Conservation (phyloP, 2,113 vertebrate species). For the Tichodroma muraria region DNA sequence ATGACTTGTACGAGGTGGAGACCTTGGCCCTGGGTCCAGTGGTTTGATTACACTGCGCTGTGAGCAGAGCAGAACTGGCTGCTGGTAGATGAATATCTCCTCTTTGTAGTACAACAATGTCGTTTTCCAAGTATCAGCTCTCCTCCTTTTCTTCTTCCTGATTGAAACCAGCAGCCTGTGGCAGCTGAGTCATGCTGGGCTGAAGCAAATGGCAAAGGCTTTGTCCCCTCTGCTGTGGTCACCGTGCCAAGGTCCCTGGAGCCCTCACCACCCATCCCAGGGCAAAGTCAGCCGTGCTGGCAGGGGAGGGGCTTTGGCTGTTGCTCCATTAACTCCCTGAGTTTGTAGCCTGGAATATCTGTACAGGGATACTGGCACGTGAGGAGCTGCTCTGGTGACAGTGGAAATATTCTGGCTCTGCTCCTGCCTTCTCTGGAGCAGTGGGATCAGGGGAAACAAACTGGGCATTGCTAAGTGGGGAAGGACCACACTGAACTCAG, state of each 20-base stretch:
- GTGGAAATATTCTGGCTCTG: neutral
- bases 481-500: neutral
- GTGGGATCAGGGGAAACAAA: neutral
- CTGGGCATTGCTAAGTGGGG: neutral
- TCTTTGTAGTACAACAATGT: neutral
- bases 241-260: neutral
- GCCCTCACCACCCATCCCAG: neutral
- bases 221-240: neutral
- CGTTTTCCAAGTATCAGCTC: neutral
- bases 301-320: neutral
- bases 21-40: neutral
- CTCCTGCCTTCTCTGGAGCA: neutral
- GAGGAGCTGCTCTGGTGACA: neutral
- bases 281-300: neutral
- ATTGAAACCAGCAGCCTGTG: neutral
- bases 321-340: neutral
- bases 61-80: neutral
- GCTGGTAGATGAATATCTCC: neutral
- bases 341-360: neutral
- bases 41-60: neutral
- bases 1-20: neutral
- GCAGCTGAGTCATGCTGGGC: neutral
- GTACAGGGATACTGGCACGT: rapidly evolving
- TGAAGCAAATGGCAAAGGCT: neutral
- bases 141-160: neutral